A percentile compares a stretch with the other conserved stretches of the same genome.
Evolutionary conservation across 2,113 vertebrate species (phyloP).

Genomic region (Bos javanicus): DNA sequence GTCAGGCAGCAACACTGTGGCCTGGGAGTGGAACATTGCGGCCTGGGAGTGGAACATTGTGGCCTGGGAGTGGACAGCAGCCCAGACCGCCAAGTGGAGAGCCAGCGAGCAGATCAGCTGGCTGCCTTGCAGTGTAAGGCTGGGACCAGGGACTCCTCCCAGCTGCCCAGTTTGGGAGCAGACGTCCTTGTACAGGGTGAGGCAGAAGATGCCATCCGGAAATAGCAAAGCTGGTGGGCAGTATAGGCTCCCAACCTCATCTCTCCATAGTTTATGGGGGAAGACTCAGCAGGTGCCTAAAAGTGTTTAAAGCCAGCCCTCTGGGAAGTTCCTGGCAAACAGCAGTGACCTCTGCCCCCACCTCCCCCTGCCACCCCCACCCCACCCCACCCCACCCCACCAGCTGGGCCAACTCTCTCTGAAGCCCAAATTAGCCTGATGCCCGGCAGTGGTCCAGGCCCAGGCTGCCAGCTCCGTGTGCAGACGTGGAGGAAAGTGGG

Average conservation of each 20-base stretch:
- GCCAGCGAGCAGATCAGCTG: background rate
- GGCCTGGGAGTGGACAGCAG: background rate
- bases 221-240: background rate
- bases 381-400: background rate
- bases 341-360: background rate
- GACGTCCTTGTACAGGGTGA: no score
- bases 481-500: rapidly evolving
- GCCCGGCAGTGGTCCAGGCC: background rate
- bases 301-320: background rate
- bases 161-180: background rate
- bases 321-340: background rate
- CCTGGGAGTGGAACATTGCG: background rate
- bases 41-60: background rate
- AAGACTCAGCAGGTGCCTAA: background rate
- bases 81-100: background rate
- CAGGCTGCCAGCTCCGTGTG: background rate
- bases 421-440: background rate
- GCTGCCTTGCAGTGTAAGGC: background rate
- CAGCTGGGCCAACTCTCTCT: background rate
- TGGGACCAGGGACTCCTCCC: background rate
- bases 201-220: rapidly evolving
- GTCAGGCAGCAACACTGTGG: background rate
- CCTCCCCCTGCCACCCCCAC: no score
- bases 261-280: background rate
- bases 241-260: rapidly evolving